Conservation (phyloP, 2,888 invertebrate genomes). For the Rotaria socialis region DNA sequence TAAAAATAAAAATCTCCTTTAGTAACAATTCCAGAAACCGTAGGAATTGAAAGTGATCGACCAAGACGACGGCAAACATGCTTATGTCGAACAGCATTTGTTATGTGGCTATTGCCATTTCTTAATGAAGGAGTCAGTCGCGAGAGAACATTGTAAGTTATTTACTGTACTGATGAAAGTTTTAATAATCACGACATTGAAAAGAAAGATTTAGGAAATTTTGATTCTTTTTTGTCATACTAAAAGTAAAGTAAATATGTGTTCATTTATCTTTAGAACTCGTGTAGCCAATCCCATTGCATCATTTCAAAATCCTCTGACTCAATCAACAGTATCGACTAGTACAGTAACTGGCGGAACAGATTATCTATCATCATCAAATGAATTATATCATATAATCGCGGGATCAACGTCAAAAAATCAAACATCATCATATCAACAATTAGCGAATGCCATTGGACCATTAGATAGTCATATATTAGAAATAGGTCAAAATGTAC, state of each 20-base stretch:
- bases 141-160: slow-evolving; percentile 12
- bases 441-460: slow-evolving; percentile 7
- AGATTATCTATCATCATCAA: slow-evolving; percentile 49
- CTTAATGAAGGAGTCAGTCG: slow-evolving; percentile 2
- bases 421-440: background rate
- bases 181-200: too few relatives aligned
- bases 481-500: slow-evolving; percentile 75
- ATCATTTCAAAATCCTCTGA: background rate
- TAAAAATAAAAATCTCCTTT: background rate
- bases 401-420: background rate
- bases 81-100: slow-evolving; percentile 27
- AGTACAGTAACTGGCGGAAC: background rate
- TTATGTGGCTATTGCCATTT: slow-evolving; percentile 33
- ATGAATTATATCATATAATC: slow-evolving; percentile 27
- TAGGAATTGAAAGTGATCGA: background rate
- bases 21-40: background rate
- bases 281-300: background rate
- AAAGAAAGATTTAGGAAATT: too few relatives aligned
- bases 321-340: background rate
- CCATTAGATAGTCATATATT: slow-evolving; percentile 3
- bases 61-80: background rate
- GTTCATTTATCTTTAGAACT: background rate
- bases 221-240: too few relatives aligned
- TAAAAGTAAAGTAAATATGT: background rate
- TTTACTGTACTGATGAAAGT: too few relatives aligned